Evolutionary conservation across 2,113 vertebrate genomes (phyloP), one percentile per base, ranked within the genome.

Genomic region (Irena cyanogastra): DNA sequence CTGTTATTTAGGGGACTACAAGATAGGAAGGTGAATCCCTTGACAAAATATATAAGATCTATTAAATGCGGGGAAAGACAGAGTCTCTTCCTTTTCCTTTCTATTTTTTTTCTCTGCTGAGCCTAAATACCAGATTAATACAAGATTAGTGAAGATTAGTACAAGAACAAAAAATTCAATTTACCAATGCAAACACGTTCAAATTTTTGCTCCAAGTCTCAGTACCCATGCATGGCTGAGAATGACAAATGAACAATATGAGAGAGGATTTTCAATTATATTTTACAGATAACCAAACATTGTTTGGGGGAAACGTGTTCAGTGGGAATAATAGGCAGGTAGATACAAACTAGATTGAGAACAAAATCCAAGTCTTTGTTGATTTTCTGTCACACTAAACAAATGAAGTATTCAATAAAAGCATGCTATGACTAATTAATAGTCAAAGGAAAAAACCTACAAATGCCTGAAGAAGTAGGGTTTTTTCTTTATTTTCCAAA

Each of bases 21-120:
- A 75, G 7, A 24, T 11, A 68, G 2, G 15, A 85, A 72, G 22
- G 24, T 44, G 11, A 79, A 79, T 69, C 49, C 53, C 31, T 69
- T 72, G 26, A 47, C 18, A 78, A 70, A 85, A 78, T 17, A 23
- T 30, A 7, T 0, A 54, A 70, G 20, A 16, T 33, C 65, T 57
- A 53, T 27, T 6, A 30, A 44, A 12, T 2, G 3, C 1, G 2
- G 1, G 2, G 1, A 1, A 3, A 42, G 7, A 12, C 12, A 33
- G 3, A 37, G 7, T 9, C 0, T 50, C 17, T 41, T 31, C 10
- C 5, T 54, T 87, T 64, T 81, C 26, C 35, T 53, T 57, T 53
- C 27, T 26, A 57, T 45, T 70, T 11, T 76, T 42, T 81, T 59
- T 53, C 39, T 6, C 33, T 56, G 13, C 21, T 60, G n/a, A 91